These are phyloP conservation scores for Orchestes rusci DNA, from an alignment of 2,888 invertebrate species.

Conservation along the genomic window DNA sequence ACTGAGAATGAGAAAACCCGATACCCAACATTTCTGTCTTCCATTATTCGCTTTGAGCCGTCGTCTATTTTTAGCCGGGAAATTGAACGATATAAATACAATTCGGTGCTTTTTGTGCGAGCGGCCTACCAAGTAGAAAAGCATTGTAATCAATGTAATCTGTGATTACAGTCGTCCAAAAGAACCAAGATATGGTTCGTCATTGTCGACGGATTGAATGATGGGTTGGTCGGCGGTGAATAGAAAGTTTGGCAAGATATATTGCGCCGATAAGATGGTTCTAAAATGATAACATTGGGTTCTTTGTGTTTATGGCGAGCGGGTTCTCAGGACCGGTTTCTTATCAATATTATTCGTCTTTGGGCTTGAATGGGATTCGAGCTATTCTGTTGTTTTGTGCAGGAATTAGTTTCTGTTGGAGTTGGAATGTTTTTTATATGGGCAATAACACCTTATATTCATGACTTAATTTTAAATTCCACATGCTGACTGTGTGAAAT, in stretches of 20 bases:
- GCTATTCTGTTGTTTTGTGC: no score
- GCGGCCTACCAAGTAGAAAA: no score
- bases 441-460: no score
- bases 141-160: no score
- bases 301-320: constrained; percentile 23
- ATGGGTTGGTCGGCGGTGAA: constrained; percentile 29
- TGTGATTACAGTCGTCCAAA: constrained; percentile 37
- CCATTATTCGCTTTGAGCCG: constrained; percentile 35
- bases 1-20: constrained; percentile 11
- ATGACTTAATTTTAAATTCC: no score
- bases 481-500: no score
- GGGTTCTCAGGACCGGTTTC: constrained; percentile 23
- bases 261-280: constrained; percentile 37
- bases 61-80: constrained; percentile 33
- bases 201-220: no score
- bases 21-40: constrained; percentile 23
- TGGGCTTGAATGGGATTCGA: no score
- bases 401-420: no score
- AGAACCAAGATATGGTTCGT: no score
- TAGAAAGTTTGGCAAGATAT: constrained; percentile 44
- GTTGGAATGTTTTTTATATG: no score
- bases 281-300: constrained; percentile 35
- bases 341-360: constrained; percentile 25
- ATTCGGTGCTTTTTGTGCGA: constrained; percentile 36
- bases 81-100: constrained; percentile 40